Percentiles rank a stretch among this genome's conserved stretches.
Conservation (phyloP, 2,888 invertebrate genomes). For the Kuschelorhynchus macadamiae region DNA sequence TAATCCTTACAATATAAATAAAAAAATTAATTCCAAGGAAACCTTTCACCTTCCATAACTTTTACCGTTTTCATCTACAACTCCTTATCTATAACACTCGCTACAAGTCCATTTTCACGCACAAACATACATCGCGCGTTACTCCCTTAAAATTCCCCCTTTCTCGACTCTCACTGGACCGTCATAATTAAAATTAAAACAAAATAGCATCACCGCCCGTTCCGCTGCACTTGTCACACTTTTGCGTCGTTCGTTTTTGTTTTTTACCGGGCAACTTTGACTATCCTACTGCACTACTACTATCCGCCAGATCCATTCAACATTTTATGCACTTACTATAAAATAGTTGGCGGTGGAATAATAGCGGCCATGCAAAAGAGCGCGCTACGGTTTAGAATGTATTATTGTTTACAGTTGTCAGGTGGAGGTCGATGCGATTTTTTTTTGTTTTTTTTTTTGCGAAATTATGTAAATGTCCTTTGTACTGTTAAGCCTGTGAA, state of each 20-base stretch:
- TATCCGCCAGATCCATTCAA: constrained; percentile 45
- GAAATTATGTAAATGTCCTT: too few species aligned
- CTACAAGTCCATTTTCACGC: not conserved
- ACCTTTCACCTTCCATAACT: constrained; percentile 5
- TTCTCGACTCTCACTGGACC: not conserved
- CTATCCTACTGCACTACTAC: constrained; percentile 49
- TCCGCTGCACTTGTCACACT: constrained; percentile 46
- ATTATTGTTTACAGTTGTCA: constrained; percentile 44
- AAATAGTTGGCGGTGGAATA: constrained; percentile 50
- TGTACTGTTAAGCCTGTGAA: too few species aligned
- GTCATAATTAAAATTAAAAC: constrained; percentile 13
- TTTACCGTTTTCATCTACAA: not conserved
- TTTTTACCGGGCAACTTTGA: constrained; percentile 46
- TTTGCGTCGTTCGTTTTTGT: constrained; percentile 34
- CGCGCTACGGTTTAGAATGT: constrained; percentile 42
- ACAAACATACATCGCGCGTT: not conserved
- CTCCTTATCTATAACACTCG: not conserved
- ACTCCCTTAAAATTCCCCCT: not conserved
- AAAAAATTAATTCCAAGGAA: not conserved
- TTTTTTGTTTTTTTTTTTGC: not conserved
- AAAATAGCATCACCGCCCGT: constrained; percentile 28
- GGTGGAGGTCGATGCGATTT: constrained; percentile 35
- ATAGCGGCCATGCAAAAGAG: constrained; percentile 38
- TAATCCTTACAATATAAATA: not conserved
- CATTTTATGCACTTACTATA: constrained; percentile 50